Base-by-base conservation (phyloP, 35 echinoderm and acorn worm species). In the Nesometra sesokonis region DNA sequence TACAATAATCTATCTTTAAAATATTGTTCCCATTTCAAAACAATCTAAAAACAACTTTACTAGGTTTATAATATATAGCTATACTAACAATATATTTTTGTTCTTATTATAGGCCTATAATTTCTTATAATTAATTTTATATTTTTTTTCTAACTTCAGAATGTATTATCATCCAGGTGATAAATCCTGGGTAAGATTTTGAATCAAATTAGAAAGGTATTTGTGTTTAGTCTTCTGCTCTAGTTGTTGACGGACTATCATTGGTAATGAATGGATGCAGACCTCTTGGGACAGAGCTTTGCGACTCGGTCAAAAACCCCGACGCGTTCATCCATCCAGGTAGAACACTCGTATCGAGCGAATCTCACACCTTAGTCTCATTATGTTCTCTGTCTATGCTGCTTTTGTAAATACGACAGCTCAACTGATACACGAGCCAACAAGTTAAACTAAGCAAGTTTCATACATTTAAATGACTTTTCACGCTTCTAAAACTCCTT, bases 401-500 rank as follows among this genome's bases (percentile, higher is more conserved):
- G 11, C 52, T 9, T 17, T 9, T 2, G 11, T 67, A 67, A 67
- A 67, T 27, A 27, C 23, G 52, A 67, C 11, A 67, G 52, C 52
- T 17, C 52, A 67, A 67, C 52, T 67, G 52, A 67, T 67, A 67
- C 52, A 67, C 11, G 2, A 19, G 52, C 52, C 52, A 67, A 67
- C 52, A 67, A 67, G 52, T 27, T 19, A 67, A 43, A 67, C 9
- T 27, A 67, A 67, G 11, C 52, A 27, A 67, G 52, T 67, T 67
- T 67, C 52, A 67, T 67, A 67, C 52, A 67, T 67, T 67, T 67
- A 67, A 67, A 67, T 67, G 52, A 67, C 52, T 67, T 67, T 67
- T 67, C 52, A 67, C 52, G 52, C 52, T 67, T 67, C 2, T 67
- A 67, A 27, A 67, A 67, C 52, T 67, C 52, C 52, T 67, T 67